Evolutionary conservation across 2,797 vertebrate genomes (phyloP).

Genomic region (Gouania willdenowi): DNA sequence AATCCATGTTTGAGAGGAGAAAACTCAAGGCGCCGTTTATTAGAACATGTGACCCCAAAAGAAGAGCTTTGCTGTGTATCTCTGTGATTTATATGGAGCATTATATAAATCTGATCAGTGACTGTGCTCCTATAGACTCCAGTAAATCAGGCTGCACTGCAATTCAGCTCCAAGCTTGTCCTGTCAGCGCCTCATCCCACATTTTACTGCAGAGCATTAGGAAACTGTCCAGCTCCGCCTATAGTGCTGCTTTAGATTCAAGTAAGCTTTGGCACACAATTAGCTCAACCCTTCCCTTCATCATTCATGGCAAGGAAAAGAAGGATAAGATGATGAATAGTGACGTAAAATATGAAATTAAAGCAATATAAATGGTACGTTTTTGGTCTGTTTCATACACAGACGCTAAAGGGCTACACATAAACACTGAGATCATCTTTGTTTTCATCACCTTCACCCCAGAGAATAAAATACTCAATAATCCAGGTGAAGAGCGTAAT

Average conservation of each 20-base stretch:
- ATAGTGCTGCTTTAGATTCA: slow-evolving; percentile 1
- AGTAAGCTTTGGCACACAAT: slow-evolving; percentile 1
- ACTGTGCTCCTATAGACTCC: slow-evolving; percentile 38
- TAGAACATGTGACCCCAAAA: slow-evolving; percentile 43
- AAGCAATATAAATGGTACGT: no score
- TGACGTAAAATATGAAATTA: no score
- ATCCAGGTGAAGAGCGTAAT: slow-evolving; percentile 12
- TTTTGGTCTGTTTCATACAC: no score
- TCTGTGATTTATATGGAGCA: slow-evolving; percentile 54
- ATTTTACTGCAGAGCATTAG: slow-evolving; percentile 5
- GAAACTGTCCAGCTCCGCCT: slow-evolving; percentile 7
- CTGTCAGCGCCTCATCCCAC: slow-evolving; percentile 24
- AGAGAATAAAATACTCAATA: no score
- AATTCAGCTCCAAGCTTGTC: slow-evolving; percentile 29
- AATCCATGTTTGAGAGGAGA: slow-evolving; percentile 9
- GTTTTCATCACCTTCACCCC: no score
- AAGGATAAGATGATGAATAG: no score
- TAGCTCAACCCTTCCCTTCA: no score
- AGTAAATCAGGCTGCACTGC: slow-evolving; percentile 38
- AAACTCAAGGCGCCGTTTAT: slow-evolving; percentile 29
- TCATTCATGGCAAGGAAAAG: no score
- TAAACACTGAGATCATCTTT: no score
- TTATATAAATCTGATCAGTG: slow-evolving; percentile 54
- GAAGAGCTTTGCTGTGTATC: slow-evolving; percentile 30
- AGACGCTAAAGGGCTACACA: no score